Conservation (phyloP, 1,140 invertebrate species). For the Heterodera schachtii region DNA sequence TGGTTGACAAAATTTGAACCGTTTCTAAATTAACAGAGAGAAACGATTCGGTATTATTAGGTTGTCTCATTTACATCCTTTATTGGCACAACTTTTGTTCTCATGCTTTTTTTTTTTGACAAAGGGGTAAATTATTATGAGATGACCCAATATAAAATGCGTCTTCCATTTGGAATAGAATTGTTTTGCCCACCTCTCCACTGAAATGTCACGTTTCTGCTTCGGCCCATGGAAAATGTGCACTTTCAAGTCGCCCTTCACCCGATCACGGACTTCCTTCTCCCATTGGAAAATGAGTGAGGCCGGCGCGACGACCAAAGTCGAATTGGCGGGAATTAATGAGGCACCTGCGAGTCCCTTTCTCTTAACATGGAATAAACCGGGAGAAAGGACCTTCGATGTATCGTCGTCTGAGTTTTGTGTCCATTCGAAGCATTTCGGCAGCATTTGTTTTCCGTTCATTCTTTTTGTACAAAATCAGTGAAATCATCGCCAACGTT, state of each 20-base stretch:
- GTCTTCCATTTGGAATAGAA: too few relatives aligned
- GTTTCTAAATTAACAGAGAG: too few relatives aligned
- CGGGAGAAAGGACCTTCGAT: background rate
- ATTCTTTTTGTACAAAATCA: constrained; percentile 71
- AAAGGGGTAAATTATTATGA: too few relatives aligned
- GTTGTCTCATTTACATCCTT: too few relatives aligned
- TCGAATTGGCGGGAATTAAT: constrained; percentile 70
- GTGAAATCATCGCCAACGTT: constrained; percentile 86
- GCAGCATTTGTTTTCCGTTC: constrained; percentile 13
- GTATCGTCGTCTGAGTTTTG: background rate
- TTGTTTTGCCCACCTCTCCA: constrained; percentile 19
- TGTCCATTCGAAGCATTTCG: constrained; percentile 11
- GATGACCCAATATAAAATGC: too few relatives aligned
- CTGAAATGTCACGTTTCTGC: constrained; percentile 70
- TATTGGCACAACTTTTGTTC: too few relatives aligned
- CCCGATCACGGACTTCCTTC: constrained; percentile 76
- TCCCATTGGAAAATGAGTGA: constrained; percentile 79
- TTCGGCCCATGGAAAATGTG: constrained; percentile 80
- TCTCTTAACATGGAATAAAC: constrained; percentile 48
- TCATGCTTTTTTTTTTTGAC: too few relatives aligned
- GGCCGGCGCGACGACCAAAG: constrained; percentile 85
- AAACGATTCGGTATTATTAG: too few relatives aligned
- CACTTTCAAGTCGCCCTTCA: constrained; percentile 72
- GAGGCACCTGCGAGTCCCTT: constrained; percentile 53
- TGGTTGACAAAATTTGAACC: too few relatives aligned